Percentiles rank a stretch among this genome's conserved stretches.
Evolutionary conservation across 2,888 invertebrate genomes (phyloP).

Genomic region (Zeuzera pyrina): DNA sequence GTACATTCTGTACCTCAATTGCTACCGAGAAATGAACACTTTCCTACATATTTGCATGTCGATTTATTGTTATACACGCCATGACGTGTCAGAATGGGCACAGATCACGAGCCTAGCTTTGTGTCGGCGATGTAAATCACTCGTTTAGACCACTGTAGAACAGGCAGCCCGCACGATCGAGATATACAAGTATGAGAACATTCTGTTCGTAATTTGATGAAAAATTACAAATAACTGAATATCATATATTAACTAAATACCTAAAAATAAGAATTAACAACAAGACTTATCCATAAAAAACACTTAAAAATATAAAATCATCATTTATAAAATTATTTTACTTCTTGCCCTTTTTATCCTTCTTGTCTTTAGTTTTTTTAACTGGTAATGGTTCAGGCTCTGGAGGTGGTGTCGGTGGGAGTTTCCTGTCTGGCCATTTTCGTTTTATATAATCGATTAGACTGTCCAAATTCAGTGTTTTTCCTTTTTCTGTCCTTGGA

Average conservation of each 20-base stretch:
- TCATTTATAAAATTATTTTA: too few relatives aligned
- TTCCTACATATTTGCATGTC: too few relatives aligned
- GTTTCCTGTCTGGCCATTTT: constrained; percentile 12
- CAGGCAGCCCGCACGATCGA: constrained; percentile 10
- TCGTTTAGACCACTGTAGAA: constrained; percentile 27
- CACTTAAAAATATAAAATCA: too few relatives aligned
- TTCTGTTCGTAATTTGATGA: too few relatives aligned
- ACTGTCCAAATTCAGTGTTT: constrained; percentile 22
- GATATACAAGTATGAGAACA: constrained; percentile 3
- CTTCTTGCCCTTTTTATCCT: constrained; percentile 5
- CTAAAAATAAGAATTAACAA: too few relatives aligned
- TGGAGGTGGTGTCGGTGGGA: constrained; percentile 12
- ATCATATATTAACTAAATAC: too few relatives aligned
- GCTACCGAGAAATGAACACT: too few relatives aligned
- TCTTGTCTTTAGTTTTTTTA: constrained; percentile 2
- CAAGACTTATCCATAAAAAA: too few relatives aligned
- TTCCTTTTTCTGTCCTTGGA: constrained; percentile 20
- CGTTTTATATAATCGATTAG: constrained; percentile 9
- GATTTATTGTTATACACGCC: constrained; percentile 20
- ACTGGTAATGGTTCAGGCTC: constrained; percentile 5
- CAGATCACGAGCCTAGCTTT: constrained; percentile 25
- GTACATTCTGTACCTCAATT: too few relatives aligned
- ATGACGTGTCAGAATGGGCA: constrained; percentile 33
- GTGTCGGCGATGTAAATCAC: constrained; percentile 37
- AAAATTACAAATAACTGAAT: too few relatives aligned